Evolutionary conservation across 2,888 invertebrate genomes (phyloP).

Genomic region (Melangyna quadrimaculata): DNA sequence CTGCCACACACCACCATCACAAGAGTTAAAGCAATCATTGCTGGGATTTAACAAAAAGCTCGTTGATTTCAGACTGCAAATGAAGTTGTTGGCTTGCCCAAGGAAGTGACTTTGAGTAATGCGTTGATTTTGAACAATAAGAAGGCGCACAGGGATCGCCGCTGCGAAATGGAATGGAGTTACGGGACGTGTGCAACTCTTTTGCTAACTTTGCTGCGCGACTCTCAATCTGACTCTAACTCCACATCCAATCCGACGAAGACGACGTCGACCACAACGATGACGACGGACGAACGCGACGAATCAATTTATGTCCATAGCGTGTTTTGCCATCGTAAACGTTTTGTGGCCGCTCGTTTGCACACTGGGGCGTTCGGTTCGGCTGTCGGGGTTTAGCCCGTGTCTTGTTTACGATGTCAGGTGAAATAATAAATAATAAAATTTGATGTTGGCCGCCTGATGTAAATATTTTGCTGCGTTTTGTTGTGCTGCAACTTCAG

Average conservation of each 20-base stretch:
- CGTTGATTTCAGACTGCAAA: conserved; percentile 73
- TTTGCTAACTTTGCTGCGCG: conserved; percentile 29
- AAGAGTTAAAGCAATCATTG: conserved; percentile 22
- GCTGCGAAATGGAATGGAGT: conserved; percentile 71
- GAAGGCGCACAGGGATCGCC: conserved; percentile 75
- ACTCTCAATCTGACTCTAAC: conserved; percentile 51
- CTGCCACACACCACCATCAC: conserved; percentile 9
- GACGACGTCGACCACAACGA: conserved; percentile 43
- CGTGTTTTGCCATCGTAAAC: conserved; percentile 74
- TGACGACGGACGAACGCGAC: conserved; percentile 66
- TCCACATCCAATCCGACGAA: conserved; percentile 6
- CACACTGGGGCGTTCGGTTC: conserved; percentile 49
- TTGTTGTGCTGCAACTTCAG: conserved; percentile 43
- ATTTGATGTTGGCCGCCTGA: conserved; percentile 77
- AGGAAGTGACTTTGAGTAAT: conserved; percentile 75
- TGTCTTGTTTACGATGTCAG: conserved; percentile 79
- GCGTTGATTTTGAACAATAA: conserved; percentile 77
- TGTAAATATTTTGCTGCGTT: conserved; percentile 32
- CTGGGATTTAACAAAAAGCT: conserved; percentile 66
- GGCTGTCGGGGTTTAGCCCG: conserved; percentile 56
- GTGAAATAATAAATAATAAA: conserved; percentile 81
- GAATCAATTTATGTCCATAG: conserved; percentile 73
- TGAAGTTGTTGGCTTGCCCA: conserved; percentile 77
- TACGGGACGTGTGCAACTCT: conserved; percentile 57
- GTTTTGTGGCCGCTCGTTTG: conserved; percentile 68